These are phyloP conservation scores for Drosophila formosana DNA, from an alignment of 2,888 invertebrate genomes.

Conservation along the genomic window DNA sequence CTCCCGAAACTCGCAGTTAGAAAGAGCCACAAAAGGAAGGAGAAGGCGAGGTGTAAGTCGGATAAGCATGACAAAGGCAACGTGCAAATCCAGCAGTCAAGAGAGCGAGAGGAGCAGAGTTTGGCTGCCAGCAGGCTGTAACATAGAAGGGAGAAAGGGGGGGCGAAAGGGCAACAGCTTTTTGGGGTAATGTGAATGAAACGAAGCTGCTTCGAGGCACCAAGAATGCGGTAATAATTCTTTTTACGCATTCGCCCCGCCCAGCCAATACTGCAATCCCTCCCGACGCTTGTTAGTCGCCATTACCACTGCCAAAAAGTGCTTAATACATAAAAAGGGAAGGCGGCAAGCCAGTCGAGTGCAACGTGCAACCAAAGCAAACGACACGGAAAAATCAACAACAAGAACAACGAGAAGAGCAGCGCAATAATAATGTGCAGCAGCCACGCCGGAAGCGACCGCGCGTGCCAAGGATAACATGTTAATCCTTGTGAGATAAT, in stretches of 20 bases:
- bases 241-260: conserved; percentile 56
- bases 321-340: conserved; percentile 20
- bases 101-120: too few relatives aligned
- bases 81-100: conserved; percentile 47
- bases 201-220: conserved; percentile 12
- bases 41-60: background rate
- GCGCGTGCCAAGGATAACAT: conserved; percentile 74
- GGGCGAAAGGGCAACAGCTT: background rate
- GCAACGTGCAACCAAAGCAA: conserved; percentile 48
- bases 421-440: conserved; percentile 40
- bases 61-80: conserved; percentile 61
- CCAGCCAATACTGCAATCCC: background rate
- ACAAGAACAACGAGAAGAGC: conserved; percentile 24
- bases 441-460: conserved; percentile 38
- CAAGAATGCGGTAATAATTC: conserved; percentile 68
- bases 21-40: too few relatives aligned
- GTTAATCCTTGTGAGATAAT: conserved; percentile 77
- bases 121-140: background rate
- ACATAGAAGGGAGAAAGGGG: background rate
- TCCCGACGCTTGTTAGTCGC: conserved; percentile 1
- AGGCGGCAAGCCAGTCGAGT: conserved; percentile 1
- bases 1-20: background rate
- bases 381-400: conserved; percentile 65
- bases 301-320: conserved; percentile 39
- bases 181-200: background rate